Percentiles rank a stretch among this genome's conserved stretches.
phyloP scores from a whole-genome alignment of 2,888 invertebrate species.

The Heliconius hortense region DNA sequence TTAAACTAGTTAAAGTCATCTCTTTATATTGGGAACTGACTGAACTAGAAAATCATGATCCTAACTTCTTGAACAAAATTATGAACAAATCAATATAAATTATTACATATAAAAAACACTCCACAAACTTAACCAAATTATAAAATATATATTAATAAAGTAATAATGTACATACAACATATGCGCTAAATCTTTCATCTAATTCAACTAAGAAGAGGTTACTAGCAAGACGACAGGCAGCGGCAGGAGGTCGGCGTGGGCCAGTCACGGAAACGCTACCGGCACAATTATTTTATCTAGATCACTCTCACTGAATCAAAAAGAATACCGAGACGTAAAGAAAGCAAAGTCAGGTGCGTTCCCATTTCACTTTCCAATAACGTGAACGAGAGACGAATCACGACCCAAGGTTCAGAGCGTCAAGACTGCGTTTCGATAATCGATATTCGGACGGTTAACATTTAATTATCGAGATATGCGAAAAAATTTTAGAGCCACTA shows the following conservation, averaged over 20 bases:
- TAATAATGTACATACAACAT: neutral
- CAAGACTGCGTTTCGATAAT: constrained; percentile 49
- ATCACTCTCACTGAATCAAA: constrained; percentile 81
- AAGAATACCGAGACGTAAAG: constrained; percentile 76
- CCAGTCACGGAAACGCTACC: constrained; percentile 72
- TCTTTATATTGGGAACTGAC: neutral
- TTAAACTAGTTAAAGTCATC: neutral
- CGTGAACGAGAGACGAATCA: constrained; percentile 58
- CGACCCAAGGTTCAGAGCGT: constrained; percentile 49
- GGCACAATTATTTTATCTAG: constrained; percentile 78
- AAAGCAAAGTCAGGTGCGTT: constrained; percentile 80
- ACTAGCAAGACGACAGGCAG: constrained; percentile 42
- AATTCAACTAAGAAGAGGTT: constrained; percentile 37
- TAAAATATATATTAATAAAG: neutral
- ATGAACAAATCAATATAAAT: neutral
- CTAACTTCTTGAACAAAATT: neutral
- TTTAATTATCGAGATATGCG: constrained; percentile 76
- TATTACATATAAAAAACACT: too few species aligned
- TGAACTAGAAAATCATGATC: neutral
- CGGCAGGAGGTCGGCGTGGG: constrained; percentile 56
- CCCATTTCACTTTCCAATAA: constrained; percentile 81
- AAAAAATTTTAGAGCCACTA: constrained; percentile 73
- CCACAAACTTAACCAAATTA: neutral
- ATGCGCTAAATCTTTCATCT: constrained; percentile 34
- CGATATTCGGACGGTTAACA: constrained; percentile 28